These are phyloP conservation scores for Poeciliopsis turrubarensis DNA, from an alignment of 2,113 vertebrate genomes.

Conservation along the genomic window DNA sequence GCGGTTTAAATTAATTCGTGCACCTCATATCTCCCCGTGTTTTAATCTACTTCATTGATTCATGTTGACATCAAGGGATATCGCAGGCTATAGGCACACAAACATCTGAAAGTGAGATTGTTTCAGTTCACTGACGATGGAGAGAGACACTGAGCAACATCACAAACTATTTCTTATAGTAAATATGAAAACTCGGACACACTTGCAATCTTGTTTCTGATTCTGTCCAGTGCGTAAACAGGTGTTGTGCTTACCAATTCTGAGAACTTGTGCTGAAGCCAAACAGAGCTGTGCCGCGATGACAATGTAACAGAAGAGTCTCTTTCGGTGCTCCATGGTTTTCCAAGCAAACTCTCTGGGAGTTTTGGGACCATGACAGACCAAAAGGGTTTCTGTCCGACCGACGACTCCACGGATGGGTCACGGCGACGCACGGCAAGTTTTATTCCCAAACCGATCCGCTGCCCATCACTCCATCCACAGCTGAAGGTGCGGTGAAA, in stretches of 20 bases:
- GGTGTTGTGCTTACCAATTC: conserved; percentile 88
- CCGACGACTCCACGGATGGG: conserved; percentile 45
- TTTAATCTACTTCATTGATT: no score
- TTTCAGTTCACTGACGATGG: background rate
- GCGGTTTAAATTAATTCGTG: no score
- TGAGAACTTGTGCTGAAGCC: conserved; percentile 87
- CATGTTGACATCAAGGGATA: no score
- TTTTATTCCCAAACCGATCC: conserved; percentile 34
- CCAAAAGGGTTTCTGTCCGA: conserved; percentile 48
- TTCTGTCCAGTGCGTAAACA: conserved; percentile 45
- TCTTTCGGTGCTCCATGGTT: conserved; percentile 75
- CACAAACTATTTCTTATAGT: background rate
- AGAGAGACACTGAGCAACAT: background rate
- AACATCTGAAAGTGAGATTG: background rate
- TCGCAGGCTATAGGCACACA: no score
- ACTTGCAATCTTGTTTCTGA: background rate
- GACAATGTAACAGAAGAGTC: conserved; percentile 77
- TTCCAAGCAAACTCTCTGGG: conserved; percentile 54
- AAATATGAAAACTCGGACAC: background rate
- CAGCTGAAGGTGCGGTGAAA: background rate
- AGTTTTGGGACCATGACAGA: conserved; percentile 67
- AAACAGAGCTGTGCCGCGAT: conserved; percentile 74
- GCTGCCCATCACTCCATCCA: conserved; percentile 31
- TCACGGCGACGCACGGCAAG: conserved; percentile 45
- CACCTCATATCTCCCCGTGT: no score